Base-by-base conservation (phyloP, 92 coral and sea anemone genomes). In the Porites lobata region DNA sequence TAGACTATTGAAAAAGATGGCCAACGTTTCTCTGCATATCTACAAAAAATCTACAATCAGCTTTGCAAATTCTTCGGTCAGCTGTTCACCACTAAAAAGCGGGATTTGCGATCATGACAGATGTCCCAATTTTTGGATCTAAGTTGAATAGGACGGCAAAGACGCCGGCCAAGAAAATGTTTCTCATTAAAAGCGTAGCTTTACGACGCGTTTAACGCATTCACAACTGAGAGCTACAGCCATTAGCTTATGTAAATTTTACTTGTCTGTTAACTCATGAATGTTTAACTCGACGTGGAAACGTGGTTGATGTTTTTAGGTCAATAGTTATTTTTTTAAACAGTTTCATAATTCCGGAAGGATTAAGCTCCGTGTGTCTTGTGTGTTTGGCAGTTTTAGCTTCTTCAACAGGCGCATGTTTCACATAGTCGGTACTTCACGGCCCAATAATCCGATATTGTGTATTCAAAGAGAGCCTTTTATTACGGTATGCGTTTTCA, bases 201-300 rank as follows among this genome's bases (percentile, higher is more conserved):
- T 57, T 70, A 73, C 74, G 81, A 58, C 7, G 64, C 58, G 70
- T 62, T 22, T 80, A 73, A 56, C 61, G 26, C 14, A 53, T 72
- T 50, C 70, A 83, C 80, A 59, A 72, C 61, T 72, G 50, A 61
- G 72, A 72, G 72, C 62, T 50, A 74, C 80, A 86, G 64, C 93
- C 91, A 92, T 95, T 90, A 92, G 92, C 88, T 74, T 93, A 95
- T 95, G 98, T 93, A 92, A 95, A 95, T 95, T 91, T 75, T 66
- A 86, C 84, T 92, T 88, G 94, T 92, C 90, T 91, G 85, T 32
- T 64, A 50, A 80, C 76, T 92, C 90, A 81, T 88, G 95, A 92
- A 94, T 86, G 94, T 90, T 95, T 88, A 84, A 88, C 72, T 84
- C 90, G 88, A 87, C 85, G 67, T 74, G 53, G 50, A 18, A 84